Conservation (phyloP, 2,888 invertebrate species). For the Synergus itoensis region DNA sequence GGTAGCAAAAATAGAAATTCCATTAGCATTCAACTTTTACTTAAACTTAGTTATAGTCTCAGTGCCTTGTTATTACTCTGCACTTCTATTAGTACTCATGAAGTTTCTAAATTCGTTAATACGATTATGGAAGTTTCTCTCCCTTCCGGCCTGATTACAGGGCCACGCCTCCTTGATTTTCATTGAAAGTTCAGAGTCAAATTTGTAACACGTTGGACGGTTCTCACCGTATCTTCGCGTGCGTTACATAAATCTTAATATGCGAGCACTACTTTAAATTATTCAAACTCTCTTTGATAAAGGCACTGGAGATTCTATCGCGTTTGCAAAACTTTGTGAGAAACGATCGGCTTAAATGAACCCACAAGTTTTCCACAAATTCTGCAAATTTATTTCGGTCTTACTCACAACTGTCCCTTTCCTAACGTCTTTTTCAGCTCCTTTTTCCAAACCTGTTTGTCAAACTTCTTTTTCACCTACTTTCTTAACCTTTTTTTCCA, state of each 20-base stretch:
- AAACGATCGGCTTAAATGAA: not conserved
- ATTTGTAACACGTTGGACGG: conserved; percentile 32
- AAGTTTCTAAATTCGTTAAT: conserved; percentile 38
- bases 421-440: too few relatives aligned
- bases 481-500: too few relatives aligned
- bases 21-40: not conserved
- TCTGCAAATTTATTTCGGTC: not conserved
- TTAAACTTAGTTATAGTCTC: not conserved
- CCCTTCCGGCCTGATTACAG: conserved; percentile 27
- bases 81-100: conserved; percentile 30
- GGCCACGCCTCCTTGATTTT: conserved; percentile 33
- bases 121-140: conserved; percentile 37
- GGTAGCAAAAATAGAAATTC: too few relatives aligned
- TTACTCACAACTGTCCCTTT: not conserved
- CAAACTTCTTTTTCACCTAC: too few relatives aligned
- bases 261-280: conserved; percentile 6
- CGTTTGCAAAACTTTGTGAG: not conserved
- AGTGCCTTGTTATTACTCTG: conserved; percentile 25
- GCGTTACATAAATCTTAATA: conserved; percentile 32
- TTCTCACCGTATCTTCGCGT: conserved; percentile 35
- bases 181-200: conserved; percentile 34
- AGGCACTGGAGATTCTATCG: not conserved
- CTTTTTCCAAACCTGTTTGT: too few relatives aligned
- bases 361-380: not conserved
- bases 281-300: conserved; percentile 12